phyloP scores from a whole-genome alignment of 2,113 vertebrate species.

The Stigmatopora argus region DNA sequence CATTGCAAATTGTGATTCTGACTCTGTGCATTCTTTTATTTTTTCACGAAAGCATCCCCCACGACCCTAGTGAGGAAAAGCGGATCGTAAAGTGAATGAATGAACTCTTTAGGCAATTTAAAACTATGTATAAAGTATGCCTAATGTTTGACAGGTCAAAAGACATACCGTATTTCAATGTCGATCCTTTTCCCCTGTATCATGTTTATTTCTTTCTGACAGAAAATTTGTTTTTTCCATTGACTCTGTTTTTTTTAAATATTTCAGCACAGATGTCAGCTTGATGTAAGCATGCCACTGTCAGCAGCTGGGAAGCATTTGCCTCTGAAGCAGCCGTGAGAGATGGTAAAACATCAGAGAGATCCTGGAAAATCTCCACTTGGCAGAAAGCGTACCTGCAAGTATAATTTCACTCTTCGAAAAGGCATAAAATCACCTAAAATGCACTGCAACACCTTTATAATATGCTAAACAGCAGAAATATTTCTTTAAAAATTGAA shows the following conservation, averaged over 20 bases:
- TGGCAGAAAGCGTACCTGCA: conserved; percentile 28
- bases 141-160: neutral
- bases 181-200: neutral
- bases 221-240: conserved; percentile 11
- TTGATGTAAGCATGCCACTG: conserved; percentile 56
- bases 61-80: too few species aligned
- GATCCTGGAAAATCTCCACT: conserved; percentile 16
- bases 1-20: too few species aligned
- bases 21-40: neutral
- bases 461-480: too few species aligned
- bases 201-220: conserved; percentile 6
- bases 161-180: neutral
- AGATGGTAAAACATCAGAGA: conserved; percentile 40
- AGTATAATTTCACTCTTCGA: conserved; percentile 42
- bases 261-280: conserved; percentile 7
- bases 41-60: too few species aligned
- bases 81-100: neutral
- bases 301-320: conserved; percentile 31
- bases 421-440: neutral
- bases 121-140: neutral
- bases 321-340: conserved; percentile 42
- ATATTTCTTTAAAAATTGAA: too few species aligned
- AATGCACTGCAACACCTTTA: neutral
- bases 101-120: conserved; percentile 1
- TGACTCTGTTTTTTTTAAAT: conserved; percentile 7